A percentile compares a stretch with the other conserved stretches of the same genome.
Evolutionary conservation across 2,113 vertebrate genomes (phyloP).

Genomic region (Fregata magnificens): DNA sequence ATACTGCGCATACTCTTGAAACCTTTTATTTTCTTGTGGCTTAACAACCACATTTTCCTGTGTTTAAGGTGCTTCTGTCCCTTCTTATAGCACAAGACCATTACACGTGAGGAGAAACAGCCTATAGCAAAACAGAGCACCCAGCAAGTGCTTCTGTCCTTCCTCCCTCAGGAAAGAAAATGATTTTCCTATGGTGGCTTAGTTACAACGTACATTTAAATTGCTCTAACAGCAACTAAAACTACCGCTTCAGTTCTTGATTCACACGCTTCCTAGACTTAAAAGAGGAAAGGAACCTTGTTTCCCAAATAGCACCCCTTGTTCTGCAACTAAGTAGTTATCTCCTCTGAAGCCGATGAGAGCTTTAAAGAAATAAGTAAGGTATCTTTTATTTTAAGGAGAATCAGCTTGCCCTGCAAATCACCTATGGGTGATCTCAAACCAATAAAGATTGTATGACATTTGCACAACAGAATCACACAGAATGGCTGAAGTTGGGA

Average conservation of each 20-base stretch:
- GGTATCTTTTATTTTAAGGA: background rate
- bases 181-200: background rate
- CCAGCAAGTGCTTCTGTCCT: background rate
- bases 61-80: background rate
- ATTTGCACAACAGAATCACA: background rate
- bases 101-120: background rate
- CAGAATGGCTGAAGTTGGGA: background rate
- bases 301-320: background rate
- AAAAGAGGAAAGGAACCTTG: background rate
- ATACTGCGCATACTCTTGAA: background rate
- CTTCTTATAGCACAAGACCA: background rate
- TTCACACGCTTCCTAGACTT: background rate
- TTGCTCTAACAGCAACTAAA: background rate
- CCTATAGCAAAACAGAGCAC: background rate
- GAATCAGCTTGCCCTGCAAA: background rate
- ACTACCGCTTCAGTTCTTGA: background rate
- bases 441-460: background rate
- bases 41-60: conserved; percentile 10
- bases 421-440: background rate
- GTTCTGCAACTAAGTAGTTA: background rate
- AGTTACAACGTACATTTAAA: background rate
- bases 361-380: background rate
- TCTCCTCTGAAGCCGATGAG: background rate
- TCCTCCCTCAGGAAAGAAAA: background rate
- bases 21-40: background rate